Base-by-base conservation (phyloP, 1,140 invertebrate genomes). In the Brachionus calyciflorus region DNA sequence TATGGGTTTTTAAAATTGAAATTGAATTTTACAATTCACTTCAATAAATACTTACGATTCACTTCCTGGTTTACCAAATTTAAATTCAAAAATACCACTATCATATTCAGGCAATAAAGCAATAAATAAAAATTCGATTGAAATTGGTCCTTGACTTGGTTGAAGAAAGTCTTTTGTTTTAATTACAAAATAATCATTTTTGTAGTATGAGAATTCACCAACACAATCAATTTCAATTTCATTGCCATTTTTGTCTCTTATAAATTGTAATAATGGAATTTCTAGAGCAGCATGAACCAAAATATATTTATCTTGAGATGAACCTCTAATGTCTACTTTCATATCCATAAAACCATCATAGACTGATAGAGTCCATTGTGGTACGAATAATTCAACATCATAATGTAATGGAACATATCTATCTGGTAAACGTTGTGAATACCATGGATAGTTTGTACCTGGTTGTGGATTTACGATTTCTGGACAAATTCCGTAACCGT, bases 61-160 rank as follows among this genome's bases (percentile, higher is more conserved):
- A 41, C 30, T 40, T 21, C 28, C 46, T 33, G 51, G 51, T 19
- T 33, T 51, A 10, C 69, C 69, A 40, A 73, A 73, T 19, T 73
- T 21, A 40, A 73, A 73, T 51, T 73, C 69, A 73, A 73, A 73
- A 24, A 73, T 73, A 40, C 69, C 69, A 55, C 46, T 55, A 7
- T 73, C 69, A 30, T 19, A 55, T 40, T 51, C 46, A 14, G 69
- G 69, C 12, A 73, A 37, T 28, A 73, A 0, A 55, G 46, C 69
- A 0, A 73, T 51, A 12, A 40, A 51, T n/a, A 73, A 55, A 55
- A 73, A 73, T 40, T 51, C 44, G 10, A 73, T 73, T 17, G 14
- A 17, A n/a, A 73, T 17, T 12, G 46, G 46, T 9, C 41, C 46
- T 21, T 73, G n/a, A 17, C n/a, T 19, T 51, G 21, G 19, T 14